These are phyloP conservation scores for Halichoeres trimaculatus DNA, from an alignment of 2,113 vertebrate genomes.

Conservation along the genomic window DNA sequence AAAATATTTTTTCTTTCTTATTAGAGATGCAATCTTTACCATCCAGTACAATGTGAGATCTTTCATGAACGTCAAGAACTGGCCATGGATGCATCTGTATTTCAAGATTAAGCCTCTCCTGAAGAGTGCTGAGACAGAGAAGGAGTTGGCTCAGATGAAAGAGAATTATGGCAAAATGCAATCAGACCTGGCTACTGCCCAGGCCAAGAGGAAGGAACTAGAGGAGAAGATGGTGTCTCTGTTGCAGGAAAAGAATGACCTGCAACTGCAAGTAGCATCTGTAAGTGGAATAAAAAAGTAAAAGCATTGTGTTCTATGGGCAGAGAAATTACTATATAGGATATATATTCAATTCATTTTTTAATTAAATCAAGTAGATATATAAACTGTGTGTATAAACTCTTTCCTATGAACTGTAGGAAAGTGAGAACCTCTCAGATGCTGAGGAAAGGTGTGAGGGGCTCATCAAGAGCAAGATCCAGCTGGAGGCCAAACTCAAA, in stretches of 20 bases:
- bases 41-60: conserved; percentile 90
- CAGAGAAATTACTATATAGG: not conserved
- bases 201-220: conserved; percentile 82
- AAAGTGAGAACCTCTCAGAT: conserved; percentile 70
- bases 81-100: conserved; percentile 83
- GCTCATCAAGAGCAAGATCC: conserved; percentile 76
- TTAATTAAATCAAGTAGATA: too few relatives aligned
- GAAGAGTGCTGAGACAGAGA: conserved; percentile 85
- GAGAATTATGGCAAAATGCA: conserved; percentile 89
- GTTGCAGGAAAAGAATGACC: conserved; percentile 83
- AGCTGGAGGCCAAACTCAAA: conserved; percentile 74
- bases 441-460: conserved; percentile 75
- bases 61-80: conserved; percentile 85
- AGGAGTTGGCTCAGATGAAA: conserved; percentile 81
- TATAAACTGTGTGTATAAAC: too few relatives aligned
- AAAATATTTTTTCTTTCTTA: not conserved
- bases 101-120: conserved; percentile 84
- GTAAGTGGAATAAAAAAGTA: conserved; percentile 54
- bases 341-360: not conserved
- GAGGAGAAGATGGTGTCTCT: conserved; percentile 83
- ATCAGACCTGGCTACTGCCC: conserved; percentile 83
- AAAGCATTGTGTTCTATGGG: not conserved
- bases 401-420: too few relatives aligned
- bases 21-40: conserved; percentile 87
- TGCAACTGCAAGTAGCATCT: conserved; percentile 79